Conservation (phyloP, 2,888 invertebrate species). For the Spatulosminthurus flaviceps region DNA sequence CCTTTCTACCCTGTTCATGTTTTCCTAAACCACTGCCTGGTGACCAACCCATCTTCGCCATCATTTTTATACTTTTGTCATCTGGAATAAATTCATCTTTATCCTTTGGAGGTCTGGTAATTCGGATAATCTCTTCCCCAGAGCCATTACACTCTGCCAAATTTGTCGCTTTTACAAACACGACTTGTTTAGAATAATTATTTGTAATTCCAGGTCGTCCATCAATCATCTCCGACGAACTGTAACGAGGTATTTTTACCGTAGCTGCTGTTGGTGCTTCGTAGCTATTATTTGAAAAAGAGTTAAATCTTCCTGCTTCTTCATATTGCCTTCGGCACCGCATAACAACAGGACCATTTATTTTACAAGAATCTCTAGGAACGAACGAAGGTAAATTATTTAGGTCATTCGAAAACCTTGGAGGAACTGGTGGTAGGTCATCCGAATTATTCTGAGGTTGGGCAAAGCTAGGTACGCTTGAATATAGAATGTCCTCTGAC, state of each 20-base stretch:
- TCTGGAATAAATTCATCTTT: background rate
- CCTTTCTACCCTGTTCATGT: conserved; percentile 41
- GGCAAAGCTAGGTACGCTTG: too few species aligned
- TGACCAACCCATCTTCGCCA: conserved; percentile 41
- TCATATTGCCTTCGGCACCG: too few species aligned
- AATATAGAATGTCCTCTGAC: too few species aligned
- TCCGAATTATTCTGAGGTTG: too few species aligned
- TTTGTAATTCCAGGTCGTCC: background rate
- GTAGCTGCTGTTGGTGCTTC: background rate
- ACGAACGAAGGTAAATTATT: too few species aligned
- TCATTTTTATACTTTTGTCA: conserved; percentile 21
- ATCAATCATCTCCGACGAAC: too few species aligned
- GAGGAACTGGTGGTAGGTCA: too few species aligned
- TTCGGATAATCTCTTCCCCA: conserved; percentile 36
- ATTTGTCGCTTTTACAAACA: conserved; percentile 15
- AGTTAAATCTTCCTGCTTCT: background rate
- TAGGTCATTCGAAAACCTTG: too few species aligned
- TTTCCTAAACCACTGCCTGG: conserved; percentile 39
- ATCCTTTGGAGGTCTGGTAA: conserved; percentile 26
- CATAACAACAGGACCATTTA: too few species aligned
- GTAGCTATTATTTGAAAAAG: background rate
- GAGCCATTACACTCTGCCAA: background rate
- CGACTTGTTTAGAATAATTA: background rate
- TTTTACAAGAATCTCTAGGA: too few species aligned
- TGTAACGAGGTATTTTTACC: background rate